Evolutionary conservation across 2,888 invertebrate species (phyloP), one percentile per base, ranked within the genome.

Genomic region (Cetonia aurata): DNA sequence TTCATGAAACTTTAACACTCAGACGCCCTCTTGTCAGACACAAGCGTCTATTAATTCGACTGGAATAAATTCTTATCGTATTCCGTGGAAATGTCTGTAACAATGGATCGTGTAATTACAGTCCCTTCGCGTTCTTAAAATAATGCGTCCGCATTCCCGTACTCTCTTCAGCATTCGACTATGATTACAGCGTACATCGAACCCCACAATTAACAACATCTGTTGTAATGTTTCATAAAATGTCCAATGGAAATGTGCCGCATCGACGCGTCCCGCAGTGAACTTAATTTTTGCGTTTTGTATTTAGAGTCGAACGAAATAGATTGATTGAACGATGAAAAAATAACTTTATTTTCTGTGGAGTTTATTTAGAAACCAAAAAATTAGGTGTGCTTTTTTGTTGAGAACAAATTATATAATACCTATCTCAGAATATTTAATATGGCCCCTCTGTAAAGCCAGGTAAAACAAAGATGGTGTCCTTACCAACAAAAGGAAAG

Each of bases 1-100:
- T 3, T 17, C 52, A 52, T 52, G 17, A 52, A 52, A 52, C 52
- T 52, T 52, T 52, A 52, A 52, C 52, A 52, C 52, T 52, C 52
- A 52, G 52, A 52, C 52, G 19, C 52, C 52, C 52, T 52, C 52
- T 17, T 17, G 52, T 52, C 52, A 52, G 52, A 17, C 52, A 17
- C 19, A 52, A 52, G 52, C 17, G 52, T 52, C 52, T 52, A 52
- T 52, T 52, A 52, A 52, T 52, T 52, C 52, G 52, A 17, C 52
- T 52, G 52, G 52, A 52, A 19, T 52, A 52, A 52, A 52, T 17
- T 52, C 52, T 52, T 52, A 52, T 15, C 52, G 15, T 10, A 15
- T 17, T 52, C 17, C 17, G 52, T 17, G 17, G 10, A 52, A 19
- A 19, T 19, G 10, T 17, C 52, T 19, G 56, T 8, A 41, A 56